These are phyloP conservation scores for Rhaphigaster nebulosa DNA, from an alignment of 2,888 invertebrate species.

Conservation along the genomic window DNA sequence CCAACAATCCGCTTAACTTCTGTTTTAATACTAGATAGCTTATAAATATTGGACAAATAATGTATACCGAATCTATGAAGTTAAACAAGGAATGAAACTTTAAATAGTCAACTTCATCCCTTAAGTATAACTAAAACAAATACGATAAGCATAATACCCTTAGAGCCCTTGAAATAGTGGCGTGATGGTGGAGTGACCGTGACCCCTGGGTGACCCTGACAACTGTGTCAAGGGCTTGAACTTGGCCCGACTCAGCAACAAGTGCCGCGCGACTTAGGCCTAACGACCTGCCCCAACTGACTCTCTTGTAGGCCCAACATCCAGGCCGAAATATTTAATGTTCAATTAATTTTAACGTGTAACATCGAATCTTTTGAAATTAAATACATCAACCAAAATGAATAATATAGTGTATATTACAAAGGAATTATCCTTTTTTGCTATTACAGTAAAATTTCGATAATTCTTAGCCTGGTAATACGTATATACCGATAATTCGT, in stretches of 20 bases:
- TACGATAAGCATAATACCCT: background rate
- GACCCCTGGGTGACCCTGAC: background rate
- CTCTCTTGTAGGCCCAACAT: background rate
- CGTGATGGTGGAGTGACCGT: background rate
- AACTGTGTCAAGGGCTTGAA: constrained; percentile 22
- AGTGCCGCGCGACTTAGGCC: background rate
- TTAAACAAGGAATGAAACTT: background rate
- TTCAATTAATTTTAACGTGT: too few relatives aligned
- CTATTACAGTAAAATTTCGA: too few relatives aligned
- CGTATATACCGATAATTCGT: too few relatives aligned
- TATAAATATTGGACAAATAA: too few relatives aligned
- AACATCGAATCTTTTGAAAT: too few relatives aligned
- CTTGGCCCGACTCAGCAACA: background rate
- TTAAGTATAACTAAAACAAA: background rate
- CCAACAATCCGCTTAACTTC: too few relatives aligned
- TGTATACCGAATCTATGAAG: background rate
- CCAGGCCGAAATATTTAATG: too few relatives aligned
- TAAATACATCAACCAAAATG: too few relatives aligned
- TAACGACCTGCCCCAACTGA: background rate
- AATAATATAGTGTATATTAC: too few relatives aligned
- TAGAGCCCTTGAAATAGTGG: background rate
- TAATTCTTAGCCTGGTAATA: too few relatives aligned
- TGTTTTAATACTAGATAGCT: too few relatives aligned
- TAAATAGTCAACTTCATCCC: background rate
- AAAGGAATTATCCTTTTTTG: too few relatives aligned